Evolutionary conservation across 2,113 vertebrate genomes (phyloP).

Genomic region (Lipotes vexillifer): DNA sequence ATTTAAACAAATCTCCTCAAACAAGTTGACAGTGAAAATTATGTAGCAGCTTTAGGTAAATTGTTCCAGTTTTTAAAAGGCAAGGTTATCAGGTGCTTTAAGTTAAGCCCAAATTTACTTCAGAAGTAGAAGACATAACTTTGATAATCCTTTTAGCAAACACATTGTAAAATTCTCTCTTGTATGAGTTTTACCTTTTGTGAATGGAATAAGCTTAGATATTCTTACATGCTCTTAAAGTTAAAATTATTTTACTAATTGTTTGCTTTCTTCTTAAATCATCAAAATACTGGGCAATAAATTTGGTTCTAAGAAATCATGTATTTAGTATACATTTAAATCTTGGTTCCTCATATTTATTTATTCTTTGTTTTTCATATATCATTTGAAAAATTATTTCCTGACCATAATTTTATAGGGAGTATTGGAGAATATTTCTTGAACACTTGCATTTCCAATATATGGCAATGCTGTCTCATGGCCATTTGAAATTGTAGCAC

Average conservation of each 20-base stretch:
- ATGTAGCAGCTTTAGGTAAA: neutral
- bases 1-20: conserved; percentile 15
- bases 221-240: neutral
- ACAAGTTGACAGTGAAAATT: neutral
- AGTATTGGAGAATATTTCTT: neutral
- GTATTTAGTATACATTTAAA: neutral
- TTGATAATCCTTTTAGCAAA: neutral
- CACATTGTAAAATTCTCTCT: neutral
- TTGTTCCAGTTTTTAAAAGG: neutral
- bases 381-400: neutral
- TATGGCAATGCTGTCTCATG: neutral
- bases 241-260: conserved; percentile 21
- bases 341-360: neutral
- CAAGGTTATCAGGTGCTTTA: neutral
- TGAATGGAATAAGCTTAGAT: neutral
- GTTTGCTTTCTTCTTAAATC: neutral
- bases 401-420: neutral
- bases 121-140: neutral
- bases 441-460: neutral
- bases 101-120: neutral
- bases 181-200: neutral
- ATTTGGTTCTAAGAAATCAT: neutral
- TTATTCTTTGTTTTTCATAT: neutral
- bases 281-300: neutral
- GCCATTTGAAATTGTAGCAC: conserved; percentile 34